These are phyloP conservation scores for Tortricodes alternella DNA, from an alignment of 2,888 invertebrate species.

Conservation along the genomic window DNA sequence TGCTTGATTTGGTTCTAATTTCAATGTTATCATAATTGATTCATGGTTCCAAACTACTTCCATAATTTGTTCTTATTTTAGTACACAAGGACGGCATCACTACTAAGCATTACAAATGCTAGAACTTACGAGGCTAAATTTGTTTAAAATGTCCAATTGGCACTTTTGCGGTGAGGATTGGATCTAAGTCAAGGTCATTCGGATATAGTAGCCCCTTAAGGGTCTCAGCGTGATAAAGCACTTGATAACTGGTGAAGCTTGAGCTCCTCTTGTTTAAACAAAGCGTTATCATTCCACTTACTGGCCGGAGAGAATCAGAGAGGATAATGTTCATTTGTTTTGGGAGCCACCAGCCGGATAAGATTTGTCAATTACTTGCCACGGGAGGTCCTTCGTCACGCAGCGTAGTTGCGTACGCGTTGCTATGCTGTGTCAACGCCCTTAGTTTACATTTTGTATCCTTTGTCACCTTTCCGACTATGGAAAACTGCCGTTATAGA, in stretches of 20 bases:
- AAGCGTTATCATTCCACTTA: neutral
- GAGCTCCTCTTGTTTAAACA: constrained; percentile 9
- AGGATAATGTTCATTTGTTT: neutral
- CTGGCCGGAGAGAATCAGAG: neutral
- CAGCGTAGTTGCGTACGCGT: constrained; percentile 49
- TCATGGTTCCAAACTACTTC: too few species aligned
- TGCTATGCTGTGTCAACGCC: constrained; percentile 64
- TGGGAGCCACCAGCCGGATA: neutral
- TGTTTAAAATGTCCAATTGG: too few species aligned
- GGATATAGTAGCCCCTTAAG: too few species aligned
- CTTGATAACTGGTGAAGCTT: constrained; percentile 19
- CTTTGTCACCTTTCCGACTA: constrained; percentile 13
- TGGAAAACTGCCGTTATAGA: constrained; percentile 8
- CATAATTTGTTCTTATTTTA: too few species aligned
- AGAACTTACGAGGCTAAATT: too few species aligned
- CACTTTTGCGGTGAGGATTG: too few species aligned
- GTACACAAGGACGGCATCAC: too few species aligned
- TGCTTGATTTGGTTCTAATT: too few species aligned
- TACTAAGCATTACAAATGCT: too few species aligned
- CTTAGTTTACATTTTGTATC: constrained; percentile 35
- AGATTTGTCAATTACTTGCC: constrained; percentile 2
- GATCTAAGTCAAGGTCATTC: too few species aligned
- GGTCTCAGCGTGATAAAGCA: constrained; percentile 17
- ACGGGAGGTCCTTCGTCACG: constrained; percentile 14
- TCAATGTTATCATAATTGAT: too few species aligned